Percentiles rank a stretch among this genome's conserved stretches.
phyloP scores from a whole-genome alignment of 2,888 invertebrate genomes.

The Sinotaia quadrata region DNA sequence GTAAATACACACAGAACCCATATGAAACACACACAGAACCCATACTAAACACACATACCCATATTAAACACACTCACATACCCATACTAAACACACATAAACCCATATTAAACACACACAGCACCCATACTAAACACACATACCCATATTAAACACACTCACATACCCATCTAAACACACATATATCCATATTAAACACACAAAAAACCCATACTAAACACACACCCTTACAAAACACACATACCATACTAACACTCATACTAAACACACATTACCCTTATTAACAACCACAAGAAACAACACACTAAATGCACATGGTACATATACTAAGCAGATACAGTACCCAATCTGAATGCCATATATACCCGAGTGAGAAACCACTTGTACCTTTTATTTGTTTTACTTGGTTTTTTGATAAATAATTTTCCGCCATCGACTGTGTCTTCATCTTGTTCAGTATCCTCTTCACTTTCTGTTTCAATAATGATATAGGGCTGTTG shows the following conservation, averaged over 20 bases:
- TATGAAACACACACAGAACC: too few relatives aligned
- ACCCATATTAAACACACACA: neutral
- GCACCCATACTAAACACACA: neutral
- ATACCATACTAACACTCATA: neutral
- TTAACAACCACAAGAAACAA: too few relatives aligned
- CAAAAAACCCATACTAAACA: neutral
- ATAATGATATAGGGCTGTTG: too few relatives aligned
- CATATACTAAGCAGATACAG: too few relatives aligned
- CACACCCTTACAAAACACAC: neutral
- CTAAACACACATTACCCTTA: too few relatives aligned
- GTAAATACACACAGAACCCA: too few relatives aligned
- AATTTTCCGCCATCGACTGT: slow-evolving; percentile 37
- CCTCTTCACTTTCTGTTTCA: slow-evolving; percentile 34
- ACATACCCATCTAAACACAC: neutral
- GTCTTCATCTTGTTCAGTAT: slow-evolving; percentile 27
- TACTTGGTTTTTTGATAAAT: slow-evolving; percentile 25
- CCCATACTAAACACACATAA: neutral
- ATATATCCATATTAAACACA: neutral
- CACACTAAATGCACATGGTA: too few relatives aligned
- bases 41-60: too few relatives aligned
- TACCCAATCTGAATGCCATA: too few relatives aligned
- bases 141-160: neutral
- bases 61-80: slow-evolving; percentile 3
- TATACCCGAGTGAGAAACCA: too few relatives aligned
- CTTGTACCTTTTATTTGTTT: slow-evolving; percentile 34